Base-by-base conservation (phyloP, 2,888 invertebrate species). In the Conops quadrifasciatus region DNA sequence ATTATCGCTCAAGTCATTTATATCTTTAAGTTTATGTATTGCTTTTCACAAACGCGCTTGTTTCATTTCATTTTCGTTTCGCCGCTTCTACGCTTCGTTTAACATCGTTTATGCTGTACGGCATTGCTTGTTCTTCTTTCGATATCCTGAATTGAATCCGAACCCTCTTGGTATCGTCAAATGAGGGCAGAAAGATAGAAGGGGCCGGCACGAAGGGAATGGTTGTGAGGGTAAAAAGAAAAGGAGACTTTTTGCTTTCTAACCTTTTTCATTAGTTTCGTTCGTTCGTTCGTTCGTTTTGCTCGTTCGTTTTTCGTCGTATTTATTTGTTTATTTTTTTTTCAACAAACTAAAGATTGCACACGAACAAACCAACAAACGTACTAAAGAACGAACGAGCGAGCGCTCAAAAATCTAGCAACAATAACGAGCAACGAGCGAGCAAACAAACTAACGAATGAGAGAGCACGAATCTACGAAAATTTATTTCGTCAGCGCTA, bases 51-150 rank as follows among this genome's bases (percentile, higher is more conserved):
- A 11, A 11, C 45, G 9, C 45, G 9, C 45, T 43, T 13, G 45
- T 13, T 43, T 43, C 45, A 43, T 5, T 43, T 43, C 13, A 43
- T 43, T 43, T 43, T 5, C 5, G 5, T 43, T 43, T 43, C 45
- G 13, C 5, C 45, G 5, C 45, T 43, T 13, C 13, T 49, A 51
- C 16, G 65, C 65, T 65, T 65, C 51, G 65, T 65, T 65, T 30
- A 30, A 53, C 28, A 49, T 15, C 65, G 16, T 64, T 64, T 65
- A 65, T 65, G 26, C 65, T 65, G 21, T 51, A 30, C 21, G n/a
- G 28, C 51, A 28, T 30, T 49, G 16, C 28, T 30, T 24, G 47
- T 9, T 19, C 60, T 62, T 30, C 36, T 19, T 19, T 58, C 15
- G 11, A 28, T 47, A n/a, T 26, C 47, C 26, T 26, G 47, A 26